Base-by-base conservation (phyloP, 2,888 invertebrate species). In the Cosmia pyralina region DNA sequence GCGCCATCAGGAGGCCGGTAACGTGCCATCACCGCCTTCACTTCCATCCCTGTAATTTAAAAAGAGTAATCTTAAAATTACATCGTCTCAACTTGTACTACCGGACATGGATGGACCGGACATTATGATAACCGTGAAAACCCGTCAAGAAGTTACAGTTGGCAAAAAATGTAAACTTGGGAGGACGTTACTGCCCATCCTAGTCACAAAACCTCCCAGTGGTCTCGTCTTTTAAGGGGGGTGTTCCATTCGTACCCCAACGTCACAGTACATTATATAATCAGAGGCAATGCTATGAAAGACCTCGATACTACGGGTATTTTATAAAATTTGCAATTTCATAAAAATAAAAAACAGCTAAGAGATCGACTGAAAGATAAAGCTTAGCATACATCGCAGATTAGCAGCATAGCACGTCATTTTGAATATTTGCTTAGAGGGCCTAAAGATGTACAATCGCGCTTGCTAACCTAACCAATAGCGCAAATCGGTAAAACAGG, bases 41-140 rank as follows among this genome's bases (percentile, higher is more conserved):
- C 38, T 22, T 50, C 48, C 46, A 34, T 48, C 6, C 17, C 77
- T 77, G 77, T 4, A 77, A 77, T 52, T 48, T 1, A 6, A 58
- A 41, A 46, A 48, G n/a, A 38, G n/a, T 48, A 22, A 5, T 7
- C 7, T 75, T 22, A 28, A 2, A 52, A 62, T 60, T 10, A 22
- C 15, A 53, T 22, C 13, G 11, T 46, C 46, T 15, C 19, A 53
- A 22, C 13, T 53, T 53, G 4, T 38, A 38, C 17, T 52, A 34
- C n/a, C 6, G 22, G 17, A 55, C 6, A 41, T 44, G 19, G 13
- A 3, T n/a, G 22, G 0, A 5, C 17, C n/a, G n/a, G 10, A 19
- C 8, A 22, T 17, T 55, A 22, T 1, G 6, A 46, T 15, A 34
- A 34, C 4, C 10, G 19, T 7, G 28, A 34, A 50, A 46, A 34